phyloP scores from a whole-genome alignment of 2,113 vertebrate species.

The Solenodon paradoxus region DNA sequence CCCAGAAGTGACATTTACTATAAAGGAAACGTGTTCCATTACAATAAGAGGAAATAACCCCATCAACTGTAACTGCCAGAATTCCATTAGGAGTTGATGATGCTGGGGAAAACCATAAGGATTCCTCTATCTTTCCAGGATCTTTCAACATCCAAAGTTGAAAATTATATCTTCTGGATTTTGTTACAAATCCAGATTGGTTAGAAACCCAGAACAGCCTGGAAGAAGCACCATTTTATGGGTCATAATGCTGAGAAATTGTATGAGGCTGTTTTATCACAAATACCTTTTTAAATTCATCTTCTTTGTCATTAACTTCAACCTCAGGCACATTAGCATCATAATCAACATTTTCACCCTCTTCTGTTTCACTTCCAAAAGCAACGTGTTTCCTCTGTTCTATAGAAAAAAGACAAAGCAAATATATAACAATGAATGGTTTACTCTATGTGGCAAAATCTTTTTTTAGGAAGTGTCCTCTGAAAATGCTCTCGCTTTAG shows the following conservation, averaged over 20 bases:
- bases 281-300: constrained; percentile 87
- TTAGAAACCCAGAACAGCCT: not conserved
- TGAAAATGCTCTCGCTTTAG: not conserved
- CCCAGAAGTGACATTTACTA: not conserved
- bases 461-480: not conserved
- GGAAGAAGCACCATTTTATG: not conserved
- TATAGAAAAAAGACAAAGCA: constrained; percentile 55
- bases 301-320: constrained; percentile 78
- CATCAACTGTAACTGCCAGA: not conserved
- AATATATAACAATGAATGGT: not conserved
- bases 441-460: not conserved
- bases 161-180: not conserved
- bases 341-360: constrained; percentile 8
- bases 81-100: not conserved
- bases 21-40: not conserved
- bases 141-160: not conserved
- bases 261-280: not conserved
- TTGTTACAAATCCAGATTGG: not conserved
- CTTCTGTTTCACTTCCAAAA: constrained; percentile 72
- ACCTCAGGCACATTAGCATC: not conserved
- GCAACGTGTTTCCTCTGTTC: constrained; percentile 71
- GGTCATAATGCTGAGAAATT: not conserved
- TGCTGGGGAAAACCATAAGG: not conserved
- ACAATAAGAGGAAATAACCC: not conserved
- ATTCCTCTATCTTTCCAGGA: not conserved